phyloP scores from a whole-genome alignment of 2,113 vertebrate genomes.

The Hyperoodon ampullatus region DNA sequence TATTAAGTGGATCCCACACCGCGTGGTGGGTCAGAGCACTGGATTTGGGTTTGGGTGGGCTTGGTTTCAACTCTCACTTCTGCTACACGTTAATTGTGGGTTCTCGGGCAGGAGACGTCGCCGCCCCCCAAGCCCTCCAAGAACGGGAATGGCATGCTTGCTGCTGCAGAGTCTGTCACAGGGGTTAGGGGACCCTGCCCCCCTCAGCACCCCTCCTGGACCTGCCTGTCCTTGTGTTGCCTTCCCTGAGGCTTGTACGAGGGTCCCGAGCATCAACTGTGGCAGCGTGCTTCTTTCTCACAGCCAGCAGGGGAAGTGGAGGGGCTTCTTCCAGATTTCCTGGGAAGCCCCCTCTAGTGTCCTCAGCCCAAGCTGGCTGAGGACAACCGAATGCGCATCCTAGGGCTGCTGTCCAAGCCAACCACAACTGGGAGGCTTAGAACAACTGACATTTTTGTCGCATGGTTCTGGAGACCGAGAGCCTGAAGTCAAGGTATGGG shows the following conservation, averaged over 20 bases:
- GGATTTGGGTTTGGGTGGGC: background rate
- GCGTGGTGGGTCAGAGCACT: background rate
- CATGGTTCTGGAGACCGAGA: background rate
- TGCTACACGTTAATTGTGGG: background rate
- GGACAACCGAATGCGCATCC: background rate
- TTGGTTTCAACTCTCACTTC: background rate
- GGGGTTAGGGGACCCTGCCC: background rate
- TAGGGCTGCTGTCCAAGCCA: background rate
- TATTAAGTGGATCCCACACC: background rate
- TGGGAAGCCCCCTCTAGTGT: background rate
- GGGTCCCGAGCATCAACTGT: background rate
- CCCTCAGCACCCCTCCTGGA: rapidly evolving
- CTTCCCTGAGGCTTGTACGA: background rate
- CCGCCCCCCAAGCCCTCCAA: background rate
- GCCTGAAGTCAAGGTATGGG: background rate
- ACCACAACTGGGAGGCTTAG: background rate
- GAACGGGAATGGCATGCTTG: background rate
- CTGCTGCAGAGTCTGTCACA: background rate
- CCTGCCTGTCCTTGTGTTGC: background rate
- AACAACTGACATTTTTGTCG: background rate
- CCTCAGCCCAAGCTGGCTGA: background rate
- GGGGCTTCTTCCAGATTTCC: background rate
- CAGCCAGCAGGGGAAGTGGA: background rate
- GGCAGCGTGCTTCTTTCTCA: background rate
- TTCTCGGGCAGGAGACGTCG: background rate